These are phyloP conservation scores for Myanophis thanlyinensis DNA, from an alignment of 2,113 vertebrate species.

Conservation along the genomic window DNA sequence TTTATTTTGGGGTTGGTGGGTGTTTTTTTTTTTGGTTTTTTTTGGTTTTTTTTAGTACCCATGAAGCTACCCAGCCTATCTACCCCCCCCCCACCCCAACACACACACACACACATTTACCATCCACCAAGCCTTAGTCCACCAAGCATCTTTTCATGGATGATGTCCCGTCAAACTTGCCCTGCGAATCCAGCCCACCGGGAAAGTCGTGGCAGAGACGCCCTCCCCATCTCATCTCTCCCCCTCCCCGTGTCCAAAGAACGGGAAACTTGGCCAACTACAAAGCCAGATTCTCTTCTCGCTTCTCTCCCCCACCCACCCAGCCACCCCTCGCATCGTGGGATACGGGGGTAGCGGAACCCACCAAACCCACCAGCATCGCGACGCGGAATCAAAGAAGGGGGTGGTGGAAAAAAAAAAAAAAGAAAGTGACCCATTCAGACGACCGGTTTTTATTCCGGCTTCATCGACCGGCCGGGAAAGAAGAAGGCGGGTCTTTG, in stretches of 20 bases:
- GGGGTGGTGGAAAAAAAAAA: no score
- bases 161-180: not conserved
- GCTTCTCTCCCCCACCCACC: no score
- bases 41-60: not conserved
- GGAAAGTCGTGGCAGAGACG: not conserved
- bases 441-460: accelerated
- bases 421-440: not conserved
- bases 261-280: not conserved
- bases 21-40: no score
- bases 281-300: not conserved
- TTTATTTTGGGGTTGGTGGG: not conserved
- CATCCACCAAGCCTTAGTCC: not conserved
- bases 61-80: not conserved
- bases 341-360: not conserved
- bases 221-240: no score
- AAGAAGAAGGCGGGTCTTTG: not conserved
- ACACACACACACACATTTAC: not conserved
- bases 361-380: not conserved
- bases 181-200: not conserved
- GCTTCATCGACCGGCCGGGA: not conserved
- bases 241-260: not conserved
- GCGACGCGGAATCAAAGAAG: not conserved
- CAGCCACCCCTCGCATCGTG: not conserved
- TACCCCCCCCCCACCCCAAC: no score
- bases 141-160: not conserved